phyloP scores from a whole-genome alignment of 2,113 vertebrate genomes.

The Hiodon alosoides region DNA sequence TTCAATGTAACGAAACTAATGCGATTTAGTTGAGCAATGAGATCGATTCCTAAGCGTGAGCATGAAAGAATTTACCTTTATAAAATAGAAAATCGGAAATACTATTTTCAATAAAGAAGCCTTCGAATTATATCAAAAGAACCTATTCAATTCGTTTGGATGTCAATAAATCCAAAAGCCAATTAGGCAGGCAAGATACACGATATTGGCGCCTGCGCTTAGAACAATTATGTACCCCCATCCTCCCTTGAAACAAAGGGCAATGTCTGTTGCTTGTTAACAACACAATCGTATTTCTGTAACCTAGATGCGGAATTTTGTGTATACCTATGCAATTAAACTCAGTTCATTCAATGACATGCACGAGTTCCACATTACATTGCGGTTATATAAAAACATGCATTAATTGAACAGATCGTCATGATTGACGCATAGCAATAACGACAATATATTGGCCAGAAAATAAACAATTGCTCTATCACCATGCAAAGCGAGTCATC shows the following conservation, averaged over 20 bases:
- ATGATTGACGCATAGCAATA: too few species aligned
- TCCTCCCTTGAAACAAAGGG: conserved; percentile 13
- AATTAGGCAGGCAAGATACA: conserved; percentile 26
- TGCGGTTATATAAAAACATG: too few species aligned
- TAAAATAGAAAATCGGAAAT: not conserved
- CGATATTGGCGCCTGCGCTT: conserved; percentile 37
- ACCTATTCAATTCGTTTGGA: conserved; percentile 37
- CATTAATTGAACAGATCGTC: too few species aligned
- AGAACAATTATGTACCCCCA: conserved; percentile 20
- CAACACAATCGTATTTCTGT: conserved; percentile 13
- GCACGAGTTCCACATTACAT: not conserved
- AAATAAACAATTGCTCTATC: too few species aligned
- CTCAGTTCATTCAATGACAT: not conserved
- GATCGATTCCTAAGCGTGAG: not conserved
- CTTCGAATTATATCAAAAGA: conserved; percentile 28
- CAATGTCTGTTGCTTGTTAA: conserved; percentile 15
- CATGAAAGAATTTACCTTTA: not conserved
- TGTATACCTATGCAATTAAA: conserved; percentile 2
- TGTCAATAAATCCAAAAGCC: conserved; percentile 45
- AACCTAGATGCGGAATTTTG: not conserved
- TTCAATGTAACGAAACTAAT: not conserved
- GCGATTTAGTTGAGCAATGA: not conserved
- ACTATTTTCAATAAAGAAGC: not conserved
- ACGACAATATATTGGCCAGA: too few species aligned
- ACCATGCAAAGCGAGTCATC: too few species aligned